phyloP scores from a whole-genome alignment of 2,888 invertebrate species.

The Chironomus riparius region DNA sequence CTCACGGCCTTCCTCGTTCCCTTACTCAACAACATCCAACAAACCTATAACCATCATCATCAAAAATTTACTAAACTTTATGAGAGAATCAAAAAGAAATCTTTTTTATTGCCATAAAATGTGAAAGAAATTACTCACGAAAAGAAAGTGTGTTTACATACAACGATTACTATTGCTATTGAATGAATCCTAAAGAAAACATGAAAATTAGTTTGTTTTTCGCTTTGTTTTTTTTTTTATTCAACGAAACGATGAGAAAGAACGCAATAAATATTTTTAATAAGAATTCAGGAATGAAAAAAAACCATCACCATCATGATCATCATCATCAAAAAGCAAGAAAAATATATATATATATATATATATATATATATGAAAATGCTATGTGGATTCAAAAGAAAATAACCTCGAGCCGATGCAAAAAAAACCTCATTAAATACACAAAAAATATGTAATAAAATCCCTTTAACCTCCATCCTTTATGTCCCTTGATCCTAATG shows the following conservation, averaged over 20 bases:
- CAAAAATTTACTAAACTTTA: no score
- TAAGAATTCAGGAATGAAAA: not conserved
- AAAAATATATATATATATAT: no score
- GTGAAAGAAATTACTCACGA: no score
- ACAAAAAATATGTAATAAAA: constrained; percentile 16
- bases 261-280: constrained; percentile 13
- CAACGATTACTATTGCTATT: no score
- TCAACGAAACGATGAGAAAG: not conserved
- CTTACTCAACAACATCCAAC: no score
- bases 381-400: not conserved
- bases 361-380: not conserved
- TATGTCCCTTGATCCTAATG: constrained; percentile 14
- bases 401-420: constrained; percentile 14
- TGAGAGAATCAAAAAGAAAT: no score
- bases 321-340: not conserved
- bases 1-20: no score
- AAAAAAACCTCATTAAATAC: constrained; percentile 12
- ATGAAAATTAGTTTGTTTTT: constrained; percentile 10
- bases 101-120: no score
- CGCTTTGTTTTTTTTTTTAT: not conserved
- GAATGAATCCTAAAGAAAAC: not conserved
- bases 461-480: constrained; percentile 13
- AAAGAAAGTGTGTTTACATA: no score
- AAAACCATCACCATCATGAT: not conserved
- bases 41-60: no score